Evolutionary conservation across 2,797 vertebrate genomes (phyloP).

Genomic region (Sphaeramia orbicularis): DNA sequence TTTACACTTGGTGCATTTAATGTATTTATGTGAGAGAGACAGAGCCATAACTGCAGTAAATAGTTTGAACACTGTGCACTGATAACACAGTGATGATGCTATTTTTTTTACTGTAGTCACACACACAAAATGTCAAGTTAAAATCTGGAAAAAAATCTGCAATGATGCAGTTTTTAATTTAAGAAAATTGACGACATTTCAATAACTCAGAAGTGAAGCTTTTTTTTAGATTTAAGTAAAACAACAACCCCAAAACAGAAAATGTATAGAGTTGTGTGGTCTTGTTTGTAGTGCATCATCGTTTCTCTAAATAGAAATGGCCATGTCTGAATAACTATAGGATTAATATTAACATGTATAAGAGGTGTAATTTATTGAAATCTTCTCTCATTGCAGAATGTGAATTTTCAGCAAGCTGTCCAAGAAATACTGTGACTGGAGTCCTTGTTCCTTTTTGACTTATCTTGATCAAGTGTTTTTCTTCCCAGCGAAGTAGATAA

Average conservation of each 20-base stretch:
- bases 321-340: too few relatives aligned
- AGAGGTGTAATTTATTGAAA: neutral
- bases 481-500: neutral
- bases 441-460: too few relatives aligned
- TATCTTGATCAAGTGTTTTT: neutral
- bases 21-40: conserved; percentile 82
- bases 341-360: too few relatives aligned
- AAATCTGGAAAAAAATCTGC: too few relatives aligned
- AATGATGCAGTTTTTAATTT: too few relatives aligned
- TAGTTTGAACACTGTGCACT: conserved; percentile 58
- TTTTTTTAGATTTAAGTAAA: too few relatives aligned
- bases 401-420: neutral
- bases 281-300: too few relatives aligned
- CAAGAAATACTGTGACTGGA: neutral
- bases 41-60: conserved; percentile 1
- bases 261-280: too few relatives aligned
- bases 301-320: too few relatives aligned
- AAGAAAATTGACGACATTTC: too few relatives aligned
- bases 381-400: neutral
- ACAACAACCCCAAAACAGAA: too few relatives aligned
- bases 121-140: neutral
- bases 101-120: neutral
- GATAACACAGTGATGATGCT: conserved; percentile 1
- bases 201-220: too few relatives aligned
- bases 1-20: conserved; percentile 37